phyloP scores from a whole-genome alignment of 2,113 vertebrate species.

The Anolis carolinensis region DNA sequence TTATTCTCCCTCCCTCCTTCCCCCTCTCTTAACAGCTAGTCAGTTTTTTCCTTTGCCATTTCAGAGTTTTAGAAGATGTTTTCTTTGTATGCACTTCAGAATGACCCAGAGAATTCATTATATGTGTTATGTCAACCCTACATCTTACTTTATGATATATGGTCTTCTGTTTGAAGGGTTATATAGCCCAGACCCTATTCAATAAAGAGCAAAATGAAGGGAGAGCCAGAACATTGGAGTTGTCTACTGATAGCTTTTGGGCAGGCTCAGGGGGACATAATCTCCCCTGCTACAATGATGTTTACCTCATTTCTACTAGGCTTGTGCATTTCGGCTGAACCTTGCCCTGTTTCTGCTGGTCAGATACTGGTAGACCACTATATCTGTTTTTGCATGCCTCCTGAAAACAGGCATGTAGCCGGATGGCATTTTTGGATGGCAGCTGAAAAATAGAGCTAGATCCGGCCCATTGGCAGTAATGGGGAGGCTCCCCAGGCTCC shows the following conservation, averaged over 20 bases:
- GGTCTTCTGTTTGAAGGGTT: neutral
- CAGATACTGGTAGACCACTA: no score
- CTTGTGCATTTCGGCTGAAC: no score
- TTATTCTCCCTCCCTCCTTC: neutral
- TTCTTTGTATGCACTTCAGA: constrained; percentile 10
- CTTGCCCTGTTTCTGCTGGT: no score
- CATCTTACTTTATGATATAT: no score
- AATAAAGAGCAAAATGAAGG: neutral
- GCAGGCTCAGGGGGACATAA: neutral
- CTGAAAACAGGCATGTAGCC: no score
- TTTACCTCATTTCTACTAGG: neutral
- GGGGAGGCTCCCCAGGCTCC: no score
- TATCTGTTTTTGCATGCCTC: no score
- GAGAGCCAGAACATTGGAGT: neutral
- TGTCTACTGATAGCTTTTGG: neutral
- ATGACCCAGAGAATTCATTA: fast-evolving
- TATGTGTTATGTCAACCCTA: neutral
- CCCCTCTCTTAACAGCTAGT: neutral
- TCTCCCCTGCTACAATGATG: no score
- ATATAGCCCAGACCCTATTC: neutral
- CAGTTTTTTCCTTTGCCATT: neutral
- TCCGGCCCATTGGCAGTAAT: no score
- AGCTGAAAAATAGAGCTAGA: no score
- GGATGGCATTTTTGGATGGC: no score
- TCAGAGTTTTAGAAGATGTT: neutral